Conservation (phyloP, 35 echinoderm and acorn worm genomes). For the Lytechinus pictus region DNA sequence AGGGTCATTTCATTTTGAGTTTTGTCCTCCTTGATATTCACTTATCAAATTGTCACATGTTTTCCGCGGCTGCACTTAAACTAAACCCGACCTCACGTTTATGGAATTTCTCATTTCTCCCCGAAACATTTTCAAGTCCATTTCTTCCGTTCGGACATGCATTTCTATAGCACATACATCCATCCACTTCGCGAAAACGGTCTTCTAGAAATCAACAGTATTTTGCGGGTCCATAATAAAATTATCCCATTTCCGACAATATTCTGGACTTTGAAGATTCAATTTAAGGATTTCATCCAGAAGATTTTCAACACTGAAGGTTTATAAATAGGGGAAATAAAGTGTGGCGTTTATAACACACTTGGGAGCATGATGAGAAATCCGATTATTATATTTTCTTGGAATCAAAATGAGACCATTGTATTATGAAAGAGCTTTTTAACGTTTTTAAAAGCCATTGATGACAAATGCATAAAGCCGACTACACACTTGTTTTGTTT, state of each 20-base stretch:
- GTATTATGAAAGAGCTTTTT: too few relatives aligned
- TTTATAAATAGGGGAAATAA: too few relatives aligned
- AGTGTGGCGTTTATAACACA: too few relatives aligned
- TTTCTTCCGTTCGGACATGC: background rate
- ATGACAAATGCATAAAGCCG: too few relatives aligned
- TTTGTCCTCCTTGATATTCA: background rate
- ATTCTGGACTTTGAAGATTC: background rate
- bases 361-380: too few relatives aligned
- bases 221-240: background rate
- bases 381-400: too few relatives aligned
- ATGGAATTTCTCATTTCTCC: background rate
- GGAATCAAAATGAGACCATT: too few relatives aligned
- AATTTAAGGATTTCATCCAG: background rate
- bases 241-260: background rate
- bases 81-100: background rate
- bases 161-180: background rate
- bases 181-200: background rate
- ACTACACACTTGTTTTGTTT: too few relatives aligned
- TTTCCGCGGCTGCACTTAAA: background rate
- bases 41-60: constrained; percentile 19
- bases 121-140: background rate
- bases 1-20: constrained; percentile 4
- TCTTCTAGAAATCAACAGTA: background rate
- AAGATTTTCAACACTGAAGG: too few relatives aligned
- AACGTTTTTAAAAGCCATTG: too few relatives aligned